Conservation (phyloP, 2,113 vertebrate species). For the Xenopus tropicalis region UCB_Xtro_10.0 CM004448.2:104951501-104952000, state of each 20-base stretch:
- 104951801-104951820: constrained; percentile 75
- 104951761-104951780: constrained; percentile 68
- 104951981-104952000: constrained; percentile 63
- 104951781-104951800: constrained; percentile 63
- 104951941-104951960: constrained; percentile 95
- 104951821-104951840: constrained; percentile 81
- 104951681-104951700: constrained; percentile 75
- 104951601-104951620: constrained; percentile 89
- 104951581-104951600: constrained; percentile 74
- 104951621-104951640: constrained; percentile 84
- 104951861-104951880: constrained; percentile 97
- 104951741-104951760: constrained; percentile 74
- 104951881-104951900: constrained; percentile 96
- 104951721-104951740: constrained; percentile 85
- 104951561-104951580: constrained; percentile 59
- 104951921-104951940: constrained; percentile 93
- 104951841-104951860: constrained; percentile 75
- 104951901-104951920: constrained; percentile 95
- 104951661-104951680: constrained; percentile 85
- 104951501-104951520: constrained; percentile 82
- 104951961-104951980: constrained; percentile 82
- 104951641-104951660: constrained; percentile 88
- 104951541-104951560: constrained; percentile 65
- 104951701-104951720: constrained; percentile 78
- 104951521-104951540: constrained; percentile 73